Evolutionary conservation across 2,888 invertebrate species (phyloP), one percentile per base, ranked within the genome.

Genomic region (Athripsodes cinereus): DNA sequence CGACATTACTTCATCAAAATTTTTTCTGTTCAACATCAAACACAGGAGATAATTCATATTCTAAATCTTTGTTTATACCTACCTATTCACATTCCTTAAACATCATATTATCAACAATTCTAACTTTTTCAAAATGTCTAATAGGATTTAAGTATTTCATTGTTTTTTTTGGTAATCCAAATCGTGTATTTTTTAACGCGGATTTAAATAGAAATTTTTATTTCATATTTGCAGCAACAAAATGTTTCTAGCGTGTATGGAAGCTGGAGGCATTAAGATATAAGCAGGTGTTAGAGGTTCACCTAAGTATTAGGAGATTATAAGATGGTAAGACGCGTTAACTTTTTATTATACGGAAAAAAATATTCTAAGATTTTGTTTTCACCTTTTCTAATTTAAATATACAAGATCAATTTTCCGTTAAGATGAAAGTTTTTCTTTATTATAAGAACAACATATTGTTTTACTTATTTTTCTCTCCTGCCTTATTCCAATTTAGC

Each of bases 361-460:
- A n/a, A 40, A 40, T 40, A 40, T 40, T 40, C 40, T 40, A 40
- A 40, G 40, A 40, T 40, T 40, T 40, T 40, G n/a, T 40, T 40
- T 40, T 40, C 13, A 8, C 13, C 40, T 40, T 40, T 40, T 40
- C 40, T 40, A 40, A 40, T 40, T 40, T 40, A 40, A 40, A 40
- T 40, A 40, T 13, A 40, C 40, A 40, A 40, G 40, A 40, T 40
- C 40, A 40, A 40, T 40, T 16, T 16, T 40, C 40, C 40, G 40
- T 40, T 40, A 40, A 40, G 40, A 40, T 8, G 40, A 40, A 40
- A 40, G 40, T 40, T 40, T 26, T 26, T 10, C 26, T 40, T 13
- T 40, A 13, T 40, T 40, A 40, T 16, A 40, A 40, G n/a, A 16
- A 26, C 26, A 40, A 40, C 40, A 40, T 16, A 40, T 16, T n/a